These are phyloP conservation scores for Parelbella ahira DNA, from an alignment of 2,888 invertebrate genomes.

Conservation along the genomic window DNA sequence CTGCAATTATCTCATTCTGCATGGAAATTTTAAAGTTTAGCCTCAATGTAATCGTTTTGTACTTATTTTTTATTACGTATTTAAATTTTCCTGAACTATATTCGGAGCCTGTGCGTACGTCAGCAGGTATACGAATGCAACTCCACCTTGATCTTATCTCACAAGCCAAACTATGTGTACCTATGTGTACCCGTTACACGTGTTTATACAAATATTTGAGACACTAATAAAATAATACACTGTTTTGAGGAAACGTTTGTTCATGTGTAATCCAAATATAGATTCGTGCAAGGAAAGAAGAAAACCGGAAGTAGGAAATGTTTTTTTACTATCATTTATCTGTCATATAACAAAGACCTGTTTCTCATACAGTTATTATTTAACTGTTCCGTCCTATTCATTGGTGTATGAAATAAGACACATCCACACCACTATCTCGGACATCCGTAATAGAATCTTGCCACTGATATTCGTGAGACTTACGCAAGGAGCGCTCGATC, in stretches of 20 bases:
- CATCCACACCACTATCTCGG: neutral
- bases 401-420: conserved; percentile 9
- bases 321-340: neutral
- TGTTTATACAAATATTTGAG: too few species aligned
- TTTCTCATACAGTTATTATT: too few species aligned
- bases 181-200: too few species aligned
- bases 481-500: conserved; percentile 8
- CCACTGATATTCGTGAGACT: neutral
- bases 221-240: neutral
- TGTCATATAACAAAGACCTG: too few species aligned
- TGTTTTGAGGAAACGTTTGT: conserved; percentile 10
- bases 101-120: too few species aligned
- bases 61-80: too few species aligned
- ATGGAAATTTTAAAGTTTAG: too few species aligned
- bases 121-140: neutral
- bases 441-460: conserved; percentile 19
- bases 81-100: too few species aligned
- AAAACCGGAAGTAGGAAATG: conserved; percentile 8
- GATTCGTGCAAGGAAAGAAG: conserved; percentile 7
- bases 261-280: conserved; percentile 2
- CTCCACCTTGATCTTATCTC: conserved; percentile 10
- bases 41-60: too few species aligned
- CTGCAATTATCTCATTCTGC: too few species aligned
- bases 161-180: too few species aligned
- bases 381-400: conserved; percentile 1